Base-by-base conservation (phyloP, 1,140 invertebrate species). In the Pachypeltis micranthus region DNA sequence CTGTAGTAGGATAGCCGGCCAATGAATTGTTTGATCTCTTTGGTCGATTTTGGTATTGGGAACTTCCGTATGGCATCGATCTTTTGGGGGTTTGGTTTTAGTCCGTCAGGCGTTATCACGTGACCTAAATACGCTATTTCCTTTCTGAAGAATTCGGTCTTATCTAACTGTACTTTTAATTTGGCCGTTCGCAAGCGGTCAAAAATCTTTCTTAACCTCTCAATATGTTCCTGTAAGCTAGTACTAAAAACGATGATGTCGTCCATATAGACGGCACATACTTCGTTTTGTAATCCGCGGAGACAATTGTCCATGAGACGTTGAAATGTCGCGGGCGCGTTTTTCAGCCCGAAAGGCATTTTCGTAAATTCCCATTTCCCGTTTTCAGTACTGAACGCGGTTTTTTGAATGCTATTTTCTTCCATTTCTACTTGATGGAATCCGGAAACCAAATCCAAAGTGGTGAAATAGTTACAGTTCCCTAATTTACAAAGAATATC, bases 381-480 rank as follows among this genome's bases (percentile, higher is more conserved):
- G 47, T 68, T 62, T 44, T 70, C 57, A 25, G 67, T 69, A 2
- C 65, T 66, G 68, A 81, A 80, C 0, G 77, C 77, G 0, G 78
- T 81, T 70, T 79, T 80, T 7, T 71, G 65, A 3, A 67, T 72
- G 0, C 62, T 31, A 25, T 64, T n/a, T n/a, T n/a, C n/a, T n/a
- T n/a, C n/a, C n/a, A 82, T 69, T 2, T 70, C 66, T 3, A 81
- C 69, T 65, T 82, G 79, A 66, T 74, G 74, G 66, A 77, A 81
- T 2, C 79, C 79, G 28, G 70, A 73, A 0, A 69, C 68, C 12
- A 79, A 60, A 71, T 82, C 79, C 1, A 82, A 57, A 0, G 74
- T 70, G 2, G 72, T 73, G 62, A 80, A 80, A 59, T 72, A 72
- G 25, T 65, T 66, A 21, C n/a, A n/a, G n/a, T n/a, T n/a, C n/a